Percentiles rank a stretch among this genome's conserved stretches.
Evolutionary conservation across 1,140 invertebrate species (phyloP).

Genomic region (Drosophila tani): DNA sequence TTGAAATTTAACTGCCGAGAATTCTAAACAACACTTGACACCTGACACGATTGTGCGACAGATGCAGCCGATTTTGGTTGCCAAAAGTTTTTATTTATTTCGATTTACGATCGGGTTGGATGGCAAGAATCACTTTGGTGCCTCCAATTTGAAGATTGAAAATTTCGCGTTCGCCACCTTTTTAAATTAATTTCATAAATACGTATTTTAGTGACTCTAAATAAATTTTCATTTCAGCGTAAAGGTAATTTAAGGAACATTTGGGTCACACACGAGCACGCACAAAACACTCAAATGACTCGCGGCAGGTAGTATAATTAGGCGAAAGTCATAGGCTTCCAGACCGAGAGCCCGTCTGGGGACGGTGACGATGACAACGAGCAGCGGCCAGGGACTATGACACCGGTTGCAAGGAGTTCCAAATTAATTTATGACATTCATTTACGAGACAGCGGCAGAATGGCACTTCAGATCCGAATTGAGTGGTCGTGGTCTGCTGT

Average conservation of each 20-base stretch:
- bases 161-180: slow-evolving; percentile 14
- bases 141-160: slow-evolving; percentile 27
- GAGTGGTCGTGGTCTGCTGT: slow-evolving; percentile 56
- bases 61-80: background rate
- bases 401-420: slow-evolving; percentile 51
- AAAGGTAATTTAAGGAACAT: slow-evolving; percentile 81
- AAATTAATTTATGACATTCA: slow-evolving; percentile 84
- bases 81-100: slow-evolving; percentile 6
- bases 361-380: slow-evolving; percentile 11
- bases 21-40: slow-evolving; percentile 26
- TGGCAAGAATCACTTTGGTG: slow-evolving; percentile 36
- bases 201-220: slow-evolving; percentile 30
- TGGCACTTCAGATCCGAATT: slow-evolving; percentile 69
- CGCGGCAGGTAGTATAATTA: slow-evolving; percentile 54
- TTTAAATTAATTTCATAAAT: slow-evolving; percentile 56
- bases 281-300: slow-evolving; percentile 36
- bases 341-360: slow-evolving; percentile 9
- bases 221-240: slow-evolving; percentile 53
- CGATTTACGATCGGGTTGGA: slow-evolving; percentile 32
- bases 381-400: slow-evolving; percentile 33
- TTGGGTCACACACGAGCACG: slow-evolving; percentile 66
- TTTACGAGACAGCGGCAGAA: slow-evolving; percentile 78
- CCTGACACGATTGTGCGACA: slow-evolving; percentile 3
- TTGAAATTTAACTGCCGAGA: slow-evolving; percentile 13
- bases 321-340: slow-evolving; percentile 27